Evolutionary conservation across 2,888 invertebrate genomes (phyloP).

Genomic region (Crossocerus cetratus): DNA sequence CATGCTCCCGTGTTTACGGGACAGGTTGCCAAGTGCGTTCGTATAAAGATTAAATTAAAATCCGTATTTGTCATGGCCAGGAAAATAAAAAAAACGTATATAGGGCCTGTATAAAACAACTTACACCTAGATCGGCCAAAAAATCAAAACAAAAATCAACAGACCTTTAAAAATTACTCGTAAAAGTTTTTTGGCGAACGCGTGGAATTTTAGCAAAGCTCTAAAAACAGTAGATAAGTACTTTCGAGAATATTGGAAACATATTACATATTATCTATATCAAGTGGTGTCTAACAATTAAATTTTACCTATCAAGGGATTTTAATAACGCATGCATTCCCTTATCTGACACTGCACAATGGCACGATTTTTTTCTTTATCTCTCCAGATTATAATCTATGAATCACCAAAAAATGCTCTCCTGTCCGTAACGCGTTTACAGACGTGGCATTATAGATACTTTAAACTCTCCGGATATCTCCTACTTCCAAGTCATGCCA

Average conservation of each 20-base stretch:
- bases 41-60: conserved; percentile 44
- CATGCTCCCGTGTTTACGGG: too few species aligned
- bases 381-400: conserved; percentile 60
- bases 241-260: conserved; percentile 75
- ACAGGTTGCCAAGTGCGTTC: not conserved
- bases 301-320: conserved; percentile 71
- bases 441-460: conserved; percentile 65
- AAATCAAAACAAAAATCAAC: conserved; percentile 35
- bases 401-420: conserved; percentile 62
- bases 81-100: conserved; percentile 43
- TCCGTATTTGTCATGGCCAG: conserved; percentile 48
- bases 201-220: conserved; percentile 71
- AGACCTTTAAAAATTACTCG: conserved; percentile 51
- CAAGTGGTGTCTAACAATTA: conserved; percentile 70
- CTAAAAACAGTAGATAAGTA: conserved; percentile 76
- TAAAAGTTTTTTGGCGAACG: conserved; percentile 49
- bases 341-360: conserved; percentile 70
- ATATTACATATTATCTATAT: conserved; percentile 72
- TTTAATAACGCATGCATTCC: conserved; percentile 68
- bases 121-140: conserved; percentile 53
- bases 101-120: conserved; percentile 58
- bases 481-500: conserved; percentile 51
- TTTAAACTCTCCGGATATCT: conserved; percentile 61
- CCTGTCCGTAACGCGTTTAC: conserved; percentile 52
- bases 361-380: conserved; percentile 68